Percentiles rank a stretch among this genome's conserved stretches.
Conservation (phyloP, 2,888 invertebrate genomes). For the Leptogaster cylindrica region DNA sequence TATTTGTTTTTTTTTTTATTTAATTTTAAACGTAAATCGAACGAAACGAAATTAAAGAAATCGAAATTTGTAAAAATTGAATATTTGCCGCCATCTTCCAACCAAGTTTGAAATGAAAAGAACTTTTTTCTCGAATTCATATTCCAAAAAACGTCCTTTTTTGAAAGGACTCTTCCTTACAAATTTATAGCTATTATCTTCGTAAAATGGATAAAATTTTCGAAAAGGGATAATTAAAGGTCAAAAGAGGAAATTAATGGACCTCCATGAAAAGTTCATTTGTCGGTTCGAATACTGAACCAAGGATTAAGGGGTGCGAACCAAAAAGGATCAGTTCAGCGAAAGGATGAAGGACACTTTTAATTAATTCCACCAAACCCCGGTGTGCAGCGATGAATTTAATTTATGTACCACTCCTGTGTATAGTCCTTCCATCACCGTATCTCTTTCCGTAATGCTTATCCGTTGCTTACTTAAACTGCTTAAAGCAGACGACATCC, state of each 20-base stretch:
- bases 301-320: background rate
- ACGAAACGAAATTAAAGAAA: too few relatives aligned
- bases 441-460: constrained; percentile 5
- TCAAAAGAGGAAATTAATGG: constrained; percentile 39
- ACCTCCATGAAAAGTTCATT: constrained; percentile 41
- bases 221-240: constrained; percentile 39
- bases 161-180: too few relatives aligned
- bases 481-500: constrained; percentile 18
- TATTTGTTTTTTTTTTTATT: too few relatives aligned
- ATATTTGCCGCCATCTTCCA: too few relatives aligned
- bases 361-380: constrained; percentile 28
- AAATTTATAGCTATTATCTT: constrained; percentile 31
- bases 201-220: constrained; percentile 23
- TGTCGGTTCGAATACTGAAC: constrained; percentile 12
- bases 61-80: too few relatives aligned
- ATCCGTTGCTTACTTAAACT: constrained; percentile 7
- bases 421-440: constrained; percentile 10
- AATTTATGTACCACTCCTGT: constrained; percentile 31
- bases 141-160: too few relatives aligned
- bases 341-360: constrained; percentile 36
- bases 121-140: too few relatives aligned
- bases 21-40: too few relatives aligned
- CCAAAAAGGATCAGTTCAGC: too few relatives aligned
- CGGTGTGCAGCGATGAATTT: constrained; percentile 20
- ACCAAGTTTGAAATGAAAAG: too few relatives aligned